Conservation (phyloP, 2,113 vertebrate genomes). For the Cochlearius cochlearius region DNA sequence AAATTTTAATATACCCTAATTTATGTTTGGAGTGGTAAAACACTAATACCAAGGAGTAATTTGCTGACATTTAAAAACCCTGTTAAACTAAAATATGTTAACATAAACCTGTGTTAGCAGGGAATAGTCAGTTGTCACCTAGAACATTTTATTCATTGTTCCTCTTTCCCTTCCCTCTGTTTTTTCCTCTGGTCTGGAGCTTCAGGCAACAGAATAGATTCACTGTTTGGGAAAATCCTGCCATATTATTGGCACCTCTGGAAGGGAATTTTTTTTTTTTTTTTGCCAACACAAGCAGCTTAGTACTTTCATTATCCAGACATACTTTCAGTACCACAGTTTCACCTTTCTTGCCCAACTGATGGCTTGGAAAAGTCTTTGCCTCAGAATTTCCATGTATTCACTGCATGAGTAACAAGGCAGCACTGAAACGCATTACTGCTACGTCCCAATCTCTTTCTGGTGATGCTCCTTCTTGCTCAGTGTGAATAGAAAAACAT, state of each 20-base stretch:
- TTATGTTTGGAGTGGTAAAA: constrained; percentile 5
- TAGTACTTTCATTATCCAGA: neutral
- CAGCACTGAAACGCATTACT: fast-evolving
- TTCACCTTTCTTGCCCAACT: neutral
- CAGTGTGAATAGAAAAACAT: neutral
- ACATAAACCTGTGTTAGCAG: neutral
- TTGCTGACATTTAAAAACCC: neutral
- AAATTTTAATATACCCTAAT: neutral
- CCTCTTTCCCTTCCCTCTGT: neutral
- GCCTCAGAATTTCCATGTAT: fast-evolving
- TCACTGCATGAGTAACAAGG: neutral
- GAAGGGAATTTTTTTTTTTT: neutral
- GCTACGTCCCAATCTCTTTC: fast-evolving
- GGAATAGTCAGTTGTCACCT: neutral
- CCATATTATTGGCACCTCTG: neutral
- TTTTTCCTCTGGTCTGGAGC: neutral
- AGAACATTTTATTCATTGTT: neutral
- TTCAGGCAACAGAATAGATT: neutral
- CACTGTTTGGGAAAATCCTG: neutral
- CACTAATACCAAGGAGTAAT: neutral
- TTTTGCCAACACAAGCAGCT: neutral
- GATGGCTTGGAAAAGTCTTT: neutral
- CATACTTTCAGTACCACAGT: neutral
- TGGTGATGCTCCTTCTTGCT: neutral
- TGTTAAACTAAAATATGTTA: constrained; percentile 38